phyloP scores from a whole-genome alignment of 2,888 invertebrate species.

The Tillus elongatus region DNA sequence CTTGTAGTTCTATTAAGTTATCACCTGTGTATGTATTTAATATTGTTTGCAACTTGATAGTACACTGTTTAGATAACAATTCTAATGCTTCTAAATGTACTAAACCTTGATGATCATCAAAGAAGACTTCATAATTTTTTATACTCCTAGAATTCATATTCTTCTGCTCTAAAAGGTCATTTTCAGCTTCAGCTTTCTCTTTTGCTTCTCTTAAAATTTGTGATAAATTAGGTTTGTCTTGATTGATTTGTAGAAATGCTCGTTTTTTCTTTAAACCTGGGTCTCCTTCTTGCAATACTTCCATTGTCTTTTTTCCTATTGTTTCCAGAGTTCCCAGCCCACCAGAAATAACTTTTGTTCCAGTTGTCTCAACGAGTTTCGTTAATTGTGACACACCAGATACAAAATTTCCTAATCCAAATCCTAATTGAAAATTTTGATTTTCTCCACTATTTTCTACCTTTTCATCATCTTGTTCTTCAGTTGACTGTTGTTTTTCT shows the following conservation, averaged over 20 bases:
- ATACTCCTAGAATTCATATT: slow-evolving; percentile 36
- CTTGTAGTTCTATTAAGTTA: slow-evolving; percentile 58
- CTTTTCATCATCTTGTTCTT: slow-evolving; percentile 7
- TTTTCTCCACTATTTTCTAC: slow-evolving; percentile 1
- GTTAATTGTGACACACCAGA: slow-evolving; percentile 56
- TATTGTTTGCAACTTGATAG: slow-evolving; percentile 60
- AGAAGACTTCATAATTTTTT: slow-evolving; percentile 64
- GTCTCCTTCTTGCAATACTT: slow-evolving; percentile 85
- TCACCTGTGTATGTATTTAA: slow-evolving; percentile 49
- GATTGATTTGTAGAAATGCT: slow-evolving; percentile 54
- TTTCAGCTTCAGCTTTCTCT: slow-evolving; percentile 54
- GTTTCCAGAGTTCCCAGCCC: slow-evolving; percentile 84
- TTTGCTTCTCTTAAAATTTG: slow-evolving; percentile 61
- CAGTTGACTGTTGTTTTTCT: slow-evolving; percentile 14
- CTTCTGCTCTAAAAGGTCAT: slow-evolving; percentile 39
- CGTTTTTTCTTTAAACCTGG: slow-evolving; percentile 75
- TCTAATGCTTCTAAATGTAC: slow-evolving; percentile 87
- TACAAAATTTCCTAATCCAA: slow-evolving; percentile 54
- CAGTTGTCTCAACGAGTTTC: slow-evolving; percentile 61
- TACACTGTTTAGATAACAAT: slow-evolving; percentile 77
- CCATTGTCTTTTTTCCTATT: slow-evolving; percentile 92
- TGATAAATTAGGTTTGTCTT: slow-evolving; percentile 56
- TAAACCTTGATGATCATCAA: slow-evolving; percentile 81
- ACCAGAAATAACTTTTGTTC: slow-evolving; percentile 56
- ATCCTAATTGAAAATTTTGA: slow-evolving; percentile 29